A percentile compares a stretch with the other conserved stretches of the same genome.
phyloP scores from a whole-genome alignment of 2,888 invertebrate genomes.

The Cataglyphis cursor region DNA sequence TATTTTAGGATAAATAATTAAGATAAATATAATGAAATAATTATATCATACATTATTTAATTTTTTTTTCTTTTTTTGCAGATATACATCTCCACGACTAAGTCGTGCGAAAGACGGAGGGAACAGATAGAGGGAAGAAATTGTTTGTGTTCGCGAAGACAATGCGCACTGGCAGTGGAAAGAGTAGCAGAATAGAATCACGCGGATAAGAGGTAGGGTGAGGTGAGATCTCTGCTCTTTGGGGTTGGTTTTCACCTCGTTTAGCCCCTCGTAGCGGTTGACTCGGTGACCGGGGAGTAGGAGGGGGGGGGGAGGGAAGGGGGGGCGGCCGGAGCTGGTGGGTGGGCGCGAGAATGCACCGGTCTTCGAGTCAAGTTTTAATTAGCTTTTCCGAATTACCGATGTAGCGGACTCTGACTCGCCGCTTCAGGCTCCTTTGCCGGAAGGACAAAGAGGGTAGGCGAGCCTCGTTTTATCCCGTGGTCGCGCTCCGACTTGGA shows the following conservation, averaged over 20 bases:
- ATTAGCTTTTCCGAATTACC: conserved; percentile 86
- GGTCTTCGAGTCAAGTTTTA: conserved; percentile 84
- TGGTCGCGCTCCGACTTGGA: conserved; percentile 73
- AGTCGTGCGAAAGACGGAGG: not conserved
- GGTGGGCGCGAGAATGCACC: conserved; percentile 66
- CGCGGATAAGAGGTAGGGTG: conserved; percentile 67
- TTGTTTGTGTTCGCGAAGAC: conserved; percentile 71
- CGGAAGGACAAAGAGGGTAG: conserved; percentile 77
- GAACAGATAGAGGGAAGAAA: conserved; percentile 39
- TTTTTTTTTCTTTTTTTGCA: not conserved
- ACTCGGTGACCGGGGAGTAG: conserved; percentile 68
- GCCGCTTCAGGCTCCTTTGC: conserved; percentile 80
- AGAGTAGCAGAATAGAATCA: conserved; percentile 68
- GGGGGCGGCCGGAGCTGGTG: conserved; percentile 67
- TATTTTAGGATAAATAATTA: too few relatives aligned
- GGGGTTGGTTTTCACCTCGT: conserved; percentile 78
- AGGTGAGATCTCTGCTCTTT: conserved; percentile 74
- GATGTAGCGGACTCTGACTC: conserved; percentile 82
- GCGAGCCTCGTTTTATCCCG: conserved; percentile 64
- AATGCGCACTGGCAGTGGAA: conserved; percentile 67
- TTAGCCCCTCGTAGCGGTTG: conserved; percentile 77
- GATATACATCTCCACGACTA: not conserved
- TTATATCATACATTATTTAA: not conserved
- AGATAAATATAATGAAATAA: not conserved
- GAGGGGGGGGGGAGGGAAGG: too few relatives aligned